phyloP scores from a whole-genome alignment of 2,797 vertebrate species.

The Glyptemys insculpta region DNA sequence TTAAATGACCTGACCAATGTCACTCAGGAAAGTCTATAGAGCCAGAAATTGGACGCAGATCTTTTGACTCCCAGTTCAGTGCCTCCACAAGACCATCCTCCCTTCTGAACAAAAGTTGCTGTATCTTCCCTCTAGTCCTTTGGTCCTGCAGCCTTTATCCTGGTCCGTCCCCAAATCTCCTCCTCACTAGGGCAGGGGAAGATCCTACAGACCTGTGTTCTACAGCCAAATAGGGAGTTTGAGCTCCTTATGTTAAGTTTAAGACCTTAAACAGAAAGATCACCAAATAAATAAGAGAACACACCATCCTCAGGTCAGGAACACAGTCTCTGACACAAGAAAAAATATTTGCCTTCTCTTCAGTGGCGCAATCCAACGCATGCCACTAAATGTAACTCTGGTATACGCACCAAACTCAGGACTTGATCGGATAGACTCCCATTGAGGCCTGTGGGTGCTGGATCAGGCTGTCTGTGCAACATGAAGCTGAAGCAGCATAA shows the following conservation, averaged over 20 bases:
- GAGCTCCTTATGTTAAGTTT: neutral
- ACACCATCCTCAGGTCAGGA: neutral
- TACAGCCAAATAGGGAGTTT: neutral
- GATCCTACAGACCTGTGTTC: neutral
- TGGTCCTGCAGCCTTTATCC: neutral
- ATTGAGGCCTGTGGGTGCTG: rapidly evolving
- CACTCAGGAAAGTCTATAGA: neutral
- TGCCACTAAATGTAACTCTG: rapidly evolving
- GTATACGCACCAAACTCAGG: neutral
- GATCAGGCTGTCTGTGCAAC: neutral
- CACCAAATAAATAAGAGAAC: neutral
- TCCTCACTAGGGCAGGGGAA: neutral
- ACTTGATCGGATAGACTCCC: neutral
- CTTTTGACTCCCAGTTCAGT: neutral
- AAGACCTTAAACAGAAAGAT: neutral
- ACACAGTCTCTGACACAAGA: neutral
- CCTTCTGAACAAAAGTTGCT: neutral
- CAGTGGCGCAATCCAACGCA: neutral
- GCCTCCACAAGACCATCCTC: neutral
- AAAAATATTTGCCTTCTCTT: neutral
- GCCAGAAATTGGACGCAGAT: rapidly evolving
- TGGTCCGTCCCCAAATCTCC: neutral
- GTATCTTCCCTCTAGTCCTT: neutral
- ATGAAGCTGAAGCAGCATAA: rapidly evolving
- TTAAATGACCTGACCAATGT: neutral